Evolutionary conservation across 2,113 vertebrate species (phyloP).

Genomic region (Junco hyemalis): DNA sequence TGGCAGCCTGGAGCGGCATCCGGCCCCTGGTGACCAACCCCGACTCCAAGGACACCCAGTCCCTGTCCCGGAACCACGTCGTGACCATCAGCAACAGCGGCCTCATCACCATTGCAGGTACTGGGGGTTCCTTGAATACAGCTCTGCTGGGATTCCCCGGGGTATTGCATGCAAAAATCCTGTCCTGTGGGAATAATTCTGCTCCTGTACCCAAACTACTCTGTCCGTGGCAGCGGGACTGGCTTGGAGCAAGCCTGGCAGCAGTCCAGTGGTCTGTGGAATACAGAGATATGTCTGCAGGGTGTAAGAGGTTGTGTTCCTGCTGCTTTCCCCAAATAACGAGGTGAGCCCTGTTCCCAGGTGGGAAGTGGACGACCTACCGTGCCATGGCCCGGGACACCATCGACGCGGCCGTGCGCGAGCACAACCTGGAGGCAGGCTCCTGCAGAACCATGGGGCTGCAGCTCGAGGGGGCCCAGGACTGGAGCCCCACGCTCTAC

Average conservation of each 20-base stretch:
- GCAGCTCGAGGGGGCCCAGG: slow-evolving; percentile 86
- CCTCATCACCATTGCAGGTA: slow-evolving; percentile 95
- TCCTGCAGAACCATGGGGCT: slow-evolving; percentile 86
- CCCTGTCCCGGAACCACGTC: slow-evolving; percentile 92
- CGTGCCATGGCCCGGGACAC: slow-evolving; percentile 94
- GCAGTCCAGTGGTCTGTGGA: fast-evolving
- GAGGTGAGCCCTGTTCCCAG: slow-evolving; percentile 44
- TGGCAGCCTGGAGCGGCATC: slow-evolving; percentile 98
- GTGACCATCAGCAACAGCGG: slow-evolving; percentile 88
- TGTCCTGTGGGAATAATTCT: too few relatives aligned
- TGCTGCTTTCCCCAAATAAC: background rate
- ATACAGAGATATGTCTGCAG: fast-evolving
- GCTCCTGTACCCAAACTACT: fast-evolving
- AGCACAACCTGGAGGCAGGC: slow-evolving; percentile 76
- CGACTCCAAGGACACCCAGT: slow-evolving; percentile 93
- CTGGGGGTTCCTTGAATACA: fast-evolving
- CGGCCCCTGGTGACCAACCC: slow-evolving; percentile 95
- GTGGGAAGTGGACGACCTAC: slow-evolving; percentile 98
- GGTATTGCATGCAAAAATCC: fast-evolving
- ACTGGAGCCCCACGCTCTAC: slow-evolving; percentile 94
- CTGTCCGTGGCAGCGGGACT: background rate
- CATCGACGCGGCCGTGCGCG: slow-evolving; percentile 80
- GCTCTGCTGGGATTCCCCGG: background rate
- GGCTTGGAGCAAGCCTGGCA: background rate
- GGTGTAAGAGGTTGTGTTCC: fast-evolving